These are phyloP conservation scores for Nematopogon swammerdamellus DNA, from an alignment of 2,888 invertebrate genomes.

Conservation along the genomic window DNA sequence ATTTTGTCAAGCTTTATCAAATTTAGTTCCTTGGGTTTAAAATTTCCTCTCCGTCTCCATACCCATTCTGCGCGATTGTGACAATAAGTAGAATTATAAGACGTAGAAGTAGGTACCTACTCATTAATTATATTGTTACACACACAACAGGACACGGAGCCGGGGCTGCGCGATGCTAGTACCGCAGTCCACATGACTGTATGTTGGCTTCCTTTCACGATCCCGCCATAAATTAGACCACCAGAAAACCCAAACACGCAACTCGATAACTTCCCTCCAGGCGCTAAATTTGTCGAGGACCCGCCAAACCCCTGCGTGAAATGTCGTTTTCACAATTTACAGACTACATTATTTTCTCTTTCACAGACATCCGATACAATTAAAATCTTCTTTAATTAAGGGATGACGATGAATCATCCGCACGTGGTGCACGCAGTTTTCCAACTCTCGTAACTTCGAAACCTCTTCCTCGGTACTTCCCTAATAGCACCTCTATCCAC, in stretches of 20 bases:
- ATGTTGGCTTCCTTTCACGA: not conserved
- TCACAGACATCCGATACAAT: conserved; percentile 58
- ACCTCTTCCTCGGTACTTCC: conserved; percentile 26
- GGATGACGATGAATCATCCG: conserved; percentile 55
- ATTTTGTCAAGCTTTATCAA: too few species aligned
- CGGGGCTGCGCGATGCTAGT: too few species aligned
- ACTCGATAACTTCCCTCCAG: not conserved
- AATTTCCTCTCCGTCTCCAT: too few species aligned
- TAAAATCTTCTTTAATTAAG: conserved; percentile 61
- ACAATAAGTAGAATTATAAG: too few species aligned
- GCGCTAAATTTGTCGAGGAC: not conserved
- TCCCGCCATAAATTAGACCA: not conserved
- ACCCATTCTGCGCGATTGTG: too few species aligned
- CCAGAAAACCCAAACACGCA: not conserved
- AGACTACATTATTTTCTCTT: conserved; percentile 56
- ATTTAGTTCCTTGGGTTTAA: too few species aligned
- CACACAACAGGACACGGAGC: too few species aligned
- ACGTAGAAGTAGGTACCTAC: too few species aligned
- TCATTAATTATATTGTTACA: too few species aligned
- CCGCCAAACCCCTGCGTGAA: not conserved
- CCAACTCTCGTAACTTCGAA: conserved; percentile 39
- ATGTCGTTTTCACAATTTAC: conserved; percentile 31
- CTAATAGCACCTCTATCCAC: conserved; percentile 23
- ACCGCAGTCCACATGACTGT: too few species aligned
- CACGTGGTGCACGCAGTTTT: conserved; percentile 57